Evolutionary conservation across 2,113 vertebrate genomes (phyloP).

Genomic region (Polyodon spathula): DNA sequence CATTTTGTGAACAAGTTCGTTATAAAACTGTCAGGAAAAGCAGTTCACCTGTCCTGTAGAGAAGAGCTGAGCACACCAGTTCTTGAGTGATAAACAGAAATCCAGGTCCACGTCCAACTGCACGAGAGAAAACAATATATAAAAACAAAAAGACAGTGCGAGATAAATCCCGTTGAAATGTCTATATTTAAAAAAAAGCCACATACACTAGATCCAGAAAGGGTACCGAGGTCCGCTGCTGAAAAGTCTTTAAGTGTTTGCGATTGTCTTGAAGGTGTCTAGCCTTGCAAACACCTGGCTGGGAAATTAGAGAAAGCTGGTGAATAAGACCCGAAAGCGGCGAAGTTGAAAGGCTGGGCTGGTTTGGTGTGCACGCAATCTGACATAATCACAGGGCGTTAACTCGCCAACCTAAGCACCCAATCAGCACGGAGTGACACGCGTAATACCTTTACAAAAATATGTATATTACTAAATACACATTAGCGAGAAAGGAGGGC

Average conservation of each 20-base stretch:
- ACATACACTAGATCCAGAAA: conserved; percentile 51
- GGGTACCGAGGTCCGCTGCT: conserved; percentile 50
- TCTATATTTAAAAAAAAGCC: background rate
- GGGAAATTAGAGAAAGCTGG: conserved; percentile 71
- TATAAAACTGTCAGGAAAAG: conserved; percentile 16
- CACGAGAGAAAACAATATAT: conserved; percentile 33
- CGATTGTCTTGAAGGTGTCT: conserved; percentile 52
- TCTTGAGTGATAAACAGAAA: conserved; percentile 38
- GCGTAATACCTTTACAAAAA: conserved; percentile 61
- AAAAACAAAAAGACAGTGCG: conserved; percentile 12
- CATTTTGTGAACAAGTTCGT: conserved; percentile 47
- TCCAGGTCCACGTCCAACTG: conserved; percentile 40
- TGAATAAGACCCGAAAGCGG: conserved; percentile 75
- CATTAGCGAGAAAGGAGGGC: conserved; percentile 37
- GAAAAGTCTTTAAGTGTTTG: conserved; percentile 40
- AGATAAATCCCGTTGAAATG: too few species aligned
- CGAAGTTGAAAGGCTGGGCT: conserved; percentile 89
- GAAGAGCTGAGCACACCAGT: conserved; percentile 72
- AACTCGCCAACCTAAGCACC: conserved; percentile 73
- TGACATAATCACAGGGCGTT: conserved; percentile 89
- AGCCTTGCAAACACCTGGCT: conserved; percentile 67
- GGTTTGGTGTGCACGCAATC: conserved; percentile 75
- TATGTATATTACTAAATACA: conserved; percentile 60
- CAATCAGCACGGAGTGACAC: conserved; percentile 75
- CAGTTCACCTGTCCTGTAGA: conserved; percentile 53